These are phyloP conservation scores for Pedionomus torquatus DNA, from an alignment of 2,113 vertebrate genomes.

Conservation along the genomic window DNA sequence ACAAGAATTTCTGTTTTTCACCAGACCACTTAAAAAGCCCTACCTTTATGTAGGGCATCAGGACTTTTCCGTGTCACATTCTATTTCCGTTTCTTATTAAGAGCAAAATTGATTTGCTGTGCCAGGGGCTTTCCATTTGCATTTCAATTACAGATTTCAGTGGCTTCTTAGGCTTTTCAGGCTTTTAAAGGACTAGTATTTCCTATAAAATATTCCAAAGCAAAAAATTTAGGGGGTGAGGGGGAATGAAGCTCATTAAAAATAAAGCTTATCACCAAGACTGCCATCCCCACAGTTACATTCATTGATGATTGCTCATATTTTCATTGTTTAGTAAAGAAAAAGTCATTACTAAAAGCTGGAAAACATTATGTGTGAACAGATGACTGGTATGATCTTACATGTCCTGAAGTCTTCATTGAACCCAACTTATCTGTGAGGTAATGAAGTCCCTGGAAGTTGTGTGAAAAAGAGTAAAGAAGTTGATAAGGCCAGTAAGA, in stretches of 20 bases:
- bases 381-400: neutral
- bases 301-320: neutral
- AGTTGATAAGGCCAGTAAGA: neutral
- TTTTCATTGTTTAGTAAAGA: neutral
- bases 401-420: neutral
- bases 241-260: conserved; percentile 21
- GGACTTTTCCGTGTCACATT: neutral
- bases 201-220: neutral
- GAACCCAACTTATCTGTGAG: neutral
- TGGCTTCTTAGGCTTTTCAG: neutral
- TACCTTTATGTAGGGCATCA: neutral
- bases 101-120: conserved; percentile 30
- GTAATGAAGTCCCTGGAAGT: neutral
- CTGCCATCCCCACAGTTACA: neutral
- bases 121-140: conserved; percentile 40
- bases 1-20: conserved; percentile 18
- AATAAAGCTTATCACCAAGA: neutral
- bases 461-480: neutral
- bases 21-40: neutral
- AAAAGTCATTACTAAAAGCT: neutral
- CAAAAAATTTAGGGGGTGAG: neutral
- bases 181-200: conserved; percentile 8
- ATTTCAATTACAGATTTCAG: conserved; percentile 35
- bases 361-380: neutral
- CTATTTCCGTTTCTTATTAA: conserved; percentile 32